Percentiles rank a stretch among this genome's conserved stretches.
phyloP scores from a whole-genome alignment of 2,797 vertebrate genomes.

The Aselliscus stoliczkanus region DNA sequence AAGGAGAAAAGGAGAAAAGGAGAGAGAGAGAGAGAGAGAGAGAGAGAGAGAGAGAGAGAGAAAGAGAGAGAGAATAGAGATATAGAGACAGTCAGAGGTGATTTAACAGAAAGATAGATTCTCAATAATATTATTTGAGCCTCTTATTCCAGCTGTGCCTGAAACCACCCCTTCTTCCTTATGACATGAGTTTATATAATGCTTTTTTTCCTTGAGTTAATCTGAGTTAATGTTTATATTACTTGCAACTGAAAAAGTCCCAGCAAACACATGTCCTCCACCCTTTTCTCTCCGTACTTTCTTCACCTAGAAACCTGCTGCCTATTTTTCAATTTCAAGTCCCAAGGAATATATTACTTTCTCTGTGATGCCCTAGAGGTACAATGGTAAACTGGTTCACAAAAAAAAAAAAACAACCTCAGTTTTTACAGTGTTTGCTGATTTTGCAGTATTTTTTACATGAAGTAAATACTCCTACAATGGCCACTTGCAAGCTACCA shows the following conservation, averaged over 20 bases:
- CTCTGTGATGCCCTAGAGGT: background rate
- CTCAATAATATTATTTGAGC: background rate
- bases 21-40: background rate
- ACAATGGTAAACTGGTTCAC: background rate
- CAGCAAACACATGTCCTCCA: background rate
- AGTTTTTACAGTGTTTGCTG: too few relatives aligned
- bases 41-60: background rate
- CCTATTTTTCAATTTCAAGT: background rate
- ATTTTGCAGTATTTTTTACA: too few relatives aligned
- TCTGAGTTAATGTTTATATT: slow-evolving; percentile 6
- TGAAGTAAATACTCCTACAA: background rate
- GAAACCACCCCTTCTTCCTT: background rate
- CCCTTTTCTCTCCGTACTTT: background rate
- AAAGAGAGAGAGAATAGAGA: background rate
- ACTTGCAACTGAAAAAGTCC: background rate
- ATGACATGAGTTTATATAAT: background rate
- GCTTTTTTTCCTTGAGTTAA: background rate
- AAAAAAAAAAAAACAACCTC: background rate
- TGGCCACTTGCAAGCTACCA: background rate
- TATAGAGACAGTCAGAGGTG: background rate
- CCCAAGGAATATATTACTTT: background rate
- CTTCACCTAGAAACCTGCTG: background rate
- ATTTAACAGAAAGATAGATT: background rate
- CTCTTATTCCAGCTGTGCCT: background rate
- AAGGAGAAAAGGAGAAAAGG: too few relatives aligned